Conservation (phyloP, 2,797 vertebrate species). For the Chrysocyon brachyurus region DNA sequence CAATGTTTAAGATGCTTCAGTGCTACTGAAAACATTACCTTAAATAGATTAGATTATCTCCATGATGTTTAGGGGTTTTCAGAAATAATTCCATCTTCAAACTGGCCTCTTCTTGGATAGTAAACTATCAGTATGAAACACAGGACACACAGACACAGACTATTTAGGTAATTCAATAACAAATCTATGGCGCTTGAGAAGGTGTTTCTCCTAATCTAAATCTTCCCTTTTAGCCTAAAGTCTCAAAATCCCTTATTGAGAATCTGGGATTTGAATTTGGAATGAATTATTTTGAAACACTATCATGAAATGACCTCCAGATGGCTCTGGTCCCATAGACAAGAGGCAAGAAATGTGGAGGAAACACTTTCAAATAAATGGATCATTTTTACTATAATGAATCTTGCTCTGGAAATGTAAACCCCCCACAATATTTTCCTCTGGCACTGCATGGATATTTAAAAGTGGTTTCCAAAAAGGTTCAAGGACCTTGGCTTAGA, state of each 20-base stretch:
- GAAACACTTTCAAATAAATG: background rate
- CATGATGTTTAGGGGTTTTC: background rate
- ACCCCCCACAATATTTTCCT: background rate
- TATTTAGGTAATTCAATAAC: background rate
- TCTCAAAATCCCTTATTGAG: background rate
- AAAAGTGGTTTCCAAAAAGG: background rate
- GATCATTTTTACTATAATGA: accelerated
- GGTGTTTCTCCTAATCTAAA: background rate
- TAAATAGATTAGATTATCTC: background rate
- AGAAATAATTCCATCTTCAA: background rate
- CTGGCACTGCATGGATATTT: background rate
- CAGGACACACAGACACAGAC: no score
- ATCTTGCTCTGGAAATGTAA: background rate
- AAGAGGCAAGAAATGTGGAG: background rate
- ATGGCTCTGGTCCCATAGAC: background rate
- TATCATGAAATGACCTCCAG: background rate
- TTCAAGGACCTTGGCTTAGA: background rate
- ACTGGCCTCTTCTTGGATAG: background rate
- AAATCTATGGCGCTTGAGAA: background rate
- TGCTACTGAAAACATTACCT: background rate
- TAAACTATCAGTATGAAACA: background rate
- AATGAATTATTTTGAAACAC: background rate
- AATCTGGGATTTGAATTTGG: background rate
- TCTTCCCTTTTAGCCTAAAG: background rate
- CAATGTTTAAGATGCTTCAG: background rate